Evolutionary conservation across 2,113 vertebrate genomes (phyloP).

Genomic region (Vanacampus margaritifer): DNA sequence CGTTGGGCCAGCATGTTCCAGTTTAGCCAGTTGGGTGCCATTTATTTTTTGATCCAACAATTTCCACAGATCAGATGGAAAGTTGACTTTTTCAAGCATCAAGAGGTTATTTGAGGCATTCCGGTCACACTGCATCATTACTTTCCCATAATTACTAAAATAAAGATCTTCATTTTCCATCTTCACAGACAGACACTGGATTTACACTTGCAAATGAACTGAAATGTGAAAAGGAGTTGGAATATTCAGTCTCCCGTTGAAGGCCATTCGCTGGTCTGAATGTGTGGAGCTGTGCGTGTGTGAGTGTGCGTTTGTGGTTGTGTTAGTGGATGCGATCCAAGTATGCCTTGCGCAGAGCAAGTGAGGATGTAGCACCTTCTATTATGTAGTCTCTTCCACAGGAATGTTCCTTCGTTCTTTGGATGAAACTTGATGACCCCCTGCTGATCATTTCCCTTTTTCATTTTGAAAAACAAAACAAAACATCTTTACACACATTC

Average conservation of each 20-base stretch:
- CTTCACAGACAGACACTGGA: slow-evolving; percentile 21
- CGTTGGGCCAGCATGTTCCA: slow-evolving; percentile 6
- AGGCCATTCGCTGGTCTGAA: slow-evolving; percentile 72
- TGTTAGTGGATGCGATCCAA: slow-evolving; percentile 52
- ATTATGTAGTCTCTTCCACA: slow-evolving; percentile 20
- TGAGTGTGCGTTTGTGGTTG: slow-evolving; percentile 30
- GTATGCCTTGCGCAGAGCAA: slow-evolving; percentile 32
- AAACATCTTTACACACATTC: slow-evolving; percentile 8
- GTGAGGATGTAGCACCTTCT: slow-evolving; percentile 39
- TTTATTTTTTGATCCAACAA: neutral
- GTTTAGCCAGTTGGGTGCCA: neutral
- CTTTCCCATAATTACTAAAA: neutral
- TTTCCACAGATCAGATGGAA: slow-evolving; percentile 11
- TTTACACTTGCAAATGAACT: slow-evolving; percentile 26
- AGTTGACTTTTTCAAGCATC: slow-evolving; percentile 4
- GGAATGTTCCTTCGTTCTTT: slow-evolving; percentile 33
- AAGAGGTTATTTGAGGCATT: slow-evolving; percentile 11
- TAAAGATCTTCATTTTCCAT: slow-evolving; percentile 7
- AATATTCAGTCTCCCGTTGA: slow-evolving; percentile 32
- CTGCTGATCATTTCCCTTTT: neutral
- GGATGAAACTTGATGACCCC: slow-evolving; percentile 21
- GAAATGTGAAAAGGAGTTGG: slow-evolving; percentile 18
- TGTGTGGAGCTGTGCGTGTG: slow-evolving; percentile 33
- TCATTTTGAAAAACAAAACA: slow-evolving; percentile 11
- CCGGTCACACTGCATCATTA: neutral